Percentiles rank a stretch among this genome's conserved stretches.
Evolutionary conservation across 2,888 invertebrate species (phyloP).

Genomic region (Meloe dianella): DNA sequence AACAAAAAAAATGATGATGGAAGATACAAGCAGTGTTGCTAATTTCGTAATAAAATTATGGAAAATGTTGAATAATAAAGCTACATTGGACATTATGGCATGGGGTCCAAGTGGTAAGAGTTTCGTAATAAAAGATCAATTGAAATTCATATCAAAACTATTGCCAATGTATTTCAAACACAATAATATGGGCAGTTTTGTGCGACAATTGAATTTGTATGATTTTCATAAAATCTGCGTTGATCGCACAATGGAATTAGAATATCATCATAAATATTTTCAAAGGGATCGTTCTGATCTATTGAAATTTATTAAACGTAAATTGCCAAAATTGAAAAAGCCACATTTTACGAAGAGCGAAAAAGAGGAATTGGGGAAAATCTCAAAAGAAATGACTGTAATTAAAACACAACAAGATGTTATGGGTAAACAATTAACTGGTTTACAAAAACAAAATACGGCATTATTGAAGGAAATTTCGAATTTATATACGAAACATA

Average conservation of each 20-base stretch:
- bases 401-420: conserved; percentile 39
- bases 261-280: conserved; percentile 93
- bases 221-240: conserved; percentile 94
- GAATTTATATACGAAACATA: conserved; percentile 41
- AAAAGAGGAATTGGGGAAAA: conserved; percentile 27
- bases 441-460: conserved; percentile 44
- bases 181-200: conserved; percentile 96
- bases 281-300: conserved; percentile 80
- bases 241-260: conserved; percentile 87
- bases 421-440: conserved; percentile 39
- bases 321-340: conserved; percentile 59
- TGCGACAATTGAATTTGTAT: conserved; percentile 97
- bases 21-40: background rate
- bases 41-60: conserved; percentile 44
- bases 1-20: conserved; percentile 1
- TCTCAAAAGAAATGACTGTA: conserved; percentile 37
- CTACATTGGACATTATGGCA: conserved; percentile 37
- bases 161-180: conserved; percentile 96
- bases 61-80: conserved; percentile 45
- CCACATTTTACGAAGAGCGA: conserved; percentile 1
- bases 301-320: conserved; percentile 79
- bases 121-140: conserved; percentile 91
- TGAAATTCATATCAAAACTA: conserved; percentile 85
- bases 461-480: conserved; percentile 45
- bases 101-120: conserved; percentile 70